Percentiles rank a stretch among this genome's conserved stretches.
These are phyloP conservation scores for Lagria hirta DNA, from an alignment of 2,888 invertebrate species.

Conservation along the genomic window DNA sequence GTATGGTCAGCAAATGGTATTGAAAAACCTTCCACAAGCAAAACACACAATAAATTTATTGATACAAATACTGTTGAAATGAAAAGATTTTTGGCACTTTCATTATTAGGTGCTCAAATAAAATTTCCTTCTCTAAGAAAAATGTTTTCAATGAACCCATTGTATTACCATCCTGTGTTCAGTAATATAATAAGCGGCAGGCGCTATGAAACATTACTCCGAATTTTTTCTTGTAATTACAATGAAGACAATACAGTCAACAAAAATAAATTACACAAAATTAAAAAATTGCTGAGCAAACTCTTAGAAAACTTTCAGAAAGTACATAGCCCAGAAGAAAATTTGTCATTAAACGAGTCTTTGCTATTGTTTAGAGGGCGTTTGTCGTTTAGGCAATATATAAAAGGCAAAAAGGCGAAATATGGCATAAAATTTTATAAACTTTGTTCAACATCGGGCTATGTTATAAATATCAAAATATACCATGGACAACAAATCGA, in stretches of 20 bases:
- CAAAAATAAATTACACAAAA: slow-evolving; percentile 23
- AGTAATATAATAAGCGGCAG: too few relatives aligned
- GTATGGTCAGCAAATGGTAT: too few relatives aligned
- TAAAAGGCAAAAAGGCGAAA: slow-evolving; percentile 31
- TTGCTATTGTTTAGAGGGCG: slow-evolving; percentile 38
- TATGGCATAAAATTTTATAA: slow-evolving; percentile 36
- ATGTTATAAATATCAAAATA: slow-evolving; percentile 19
- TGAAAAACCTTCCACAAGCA: too few relatives aligned
- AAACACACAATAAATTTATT: too few relatives aligned
- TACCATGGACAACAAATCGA: slow-evolving; percentile 17
- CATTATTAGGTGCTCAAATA: too few relatives aligned
- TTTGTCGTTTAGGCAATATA: slow-evolving; percentile 31
- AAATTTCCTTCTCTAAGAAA: too few relatives aligned
- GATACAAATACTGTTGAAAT: too few relatives aligned
- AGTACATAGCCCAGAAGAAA: slow-evolving; percentile 28
- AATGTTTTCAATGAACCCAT: too few relatives aligned
- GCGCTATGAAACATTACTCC: too few relatives aligned
- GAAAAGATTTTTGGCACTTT: too few relatives aligned
- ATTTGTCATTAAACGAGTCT: slow-evolving; percentile 36
- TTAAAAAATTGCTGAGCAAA: slow-evolving; percentile 20
- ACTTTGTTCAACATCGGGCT: slow-evolving; percentile 16
- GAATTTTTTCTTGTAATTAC: too few relatives aligned
- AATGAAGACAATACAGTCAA: slow-evolving; percentile 23
- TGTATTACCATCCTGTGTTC: too few relatives aligned
- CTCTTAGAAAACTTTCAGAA: slow-evolving; percentile 31